Percentiles rank a stretch among this genome's conserved stretches.
Evolutionary conservation across 1,140 invertebrate species (phyloP).

Genomic region (Ceratitis capitata): DNA sequence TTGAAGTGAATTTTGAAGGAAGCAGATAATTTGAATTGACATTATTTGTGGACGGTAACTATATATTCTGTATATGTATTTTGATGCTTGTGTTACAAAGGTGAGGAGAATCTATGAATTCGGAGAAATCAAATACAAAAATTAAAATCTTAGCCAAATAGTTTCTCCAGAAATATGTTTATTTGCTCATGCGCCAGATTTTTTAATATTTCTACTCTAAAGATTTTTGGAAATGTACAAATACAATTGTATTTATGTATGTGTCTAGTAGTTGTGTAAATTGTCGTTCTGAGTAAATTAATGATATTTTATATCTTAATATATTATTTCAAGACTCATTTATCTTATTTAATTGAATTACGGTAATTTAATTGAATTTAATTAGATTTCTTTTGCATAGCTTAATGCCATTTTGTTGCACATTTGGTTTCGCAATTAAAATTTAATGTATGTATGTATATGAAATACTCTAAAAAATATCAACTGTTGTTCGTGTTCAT

Average conservation of each 20-base stretch:
- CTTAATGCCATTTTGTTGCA: background rate
- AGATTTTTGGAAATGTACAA: background rate
- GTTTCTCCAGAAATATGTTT: too few relatives aligned
- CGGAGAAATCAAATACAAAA: too few relatives aligned
- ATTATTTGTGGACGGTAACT: background rate
- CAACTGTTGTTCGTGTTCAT: background rate
- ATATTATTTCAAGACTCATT: background rate
- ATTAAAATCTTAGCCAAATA: too few relatives aligned
- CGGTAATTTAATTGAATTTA: background rate
- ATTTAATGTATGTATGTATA: conserved; percentile 36
- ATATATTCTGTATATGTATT: background rate
- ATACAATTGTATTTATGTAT: background rate
- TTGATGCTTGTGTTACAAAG: background rate
- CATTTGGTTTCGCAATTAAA: conserved; percentile 1
- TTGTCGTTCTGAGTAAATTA: background rate
- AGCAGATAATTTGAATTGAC: too few relatives aligned
- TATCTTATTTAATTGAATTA: background rate
- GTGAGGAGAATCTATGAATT: too few relatives aligned
- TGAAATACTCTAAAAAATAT: conserved; percentile 37
- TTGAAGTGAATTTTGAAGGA: too few relatives aligned
- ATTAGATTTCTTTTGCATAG: background rate
- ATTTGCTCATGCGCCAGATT: background rate
- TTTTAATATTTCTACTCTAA: background rate
- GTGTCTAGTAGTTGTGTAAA: background rate
- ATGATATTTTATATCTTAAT: background rate